phyloP scores from a whole-genome alignment of 1,140 invertebrate species.

The Rhagoletis zephyria region DNA sequence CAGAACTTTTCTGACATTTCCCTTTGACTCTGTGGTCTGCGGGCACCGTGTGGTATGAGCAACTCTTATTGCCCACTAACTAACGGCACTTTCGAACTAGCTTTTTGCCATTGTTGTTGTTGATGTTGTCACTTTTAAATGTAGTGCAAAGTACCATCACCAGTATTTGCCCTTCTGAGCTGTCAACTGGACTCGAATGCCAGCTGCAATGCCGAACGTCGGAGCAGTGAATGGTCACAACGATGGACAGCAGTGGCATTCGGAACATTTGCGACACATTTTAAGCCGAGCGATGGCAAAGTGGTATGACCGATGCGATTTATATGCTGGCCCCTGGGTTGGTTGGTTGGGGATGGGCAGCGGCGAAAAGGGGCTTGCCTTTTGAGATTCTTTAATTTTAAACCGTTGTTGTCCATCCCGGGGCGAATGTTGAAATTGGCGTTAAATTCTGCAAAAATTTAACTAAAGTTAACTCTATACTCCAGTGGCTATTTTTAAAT shows the following conservation, averaged over 20 bases:
- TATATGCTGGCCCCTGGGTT: no score
- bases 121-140: slow-evolving; percentile 26
- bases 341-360: no score
- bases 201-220: neutral
- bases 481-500: no score
- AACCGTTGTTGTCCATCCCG: no score
- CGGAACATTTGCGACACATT: neutral
- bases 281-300: neutral
- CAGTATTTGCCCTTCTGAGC: slow-evolving; percentile 70
- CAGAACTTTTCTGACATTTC: slow-evolving; percentile 15
- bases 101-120: neutral
- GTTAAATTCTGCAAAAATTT: no score
- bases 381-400: no score
- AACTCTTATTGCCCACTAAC: slow-evolving; percentile 14
- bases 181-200: slow-evolving; percentile 40
- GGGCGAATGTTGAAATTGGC: no score
- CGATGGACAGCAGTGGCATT: neutral
- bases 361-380: no score
- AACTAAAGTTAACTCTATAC: no score
- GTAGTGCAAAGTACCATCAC: slow-evolving; percentile 66
- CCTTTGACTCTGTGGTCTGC: slow-evolving; percentile 4
- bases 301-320: no score
- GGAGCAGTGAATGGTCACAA: neutral
- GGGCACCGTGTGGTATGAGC: slow-evolving; percentile 51
- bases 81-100: neutral